Evolutionary conservation across 2,797 vertebrate species (phyloP).

Genomic region (Cryptoblepharus egeriae): DNA sequence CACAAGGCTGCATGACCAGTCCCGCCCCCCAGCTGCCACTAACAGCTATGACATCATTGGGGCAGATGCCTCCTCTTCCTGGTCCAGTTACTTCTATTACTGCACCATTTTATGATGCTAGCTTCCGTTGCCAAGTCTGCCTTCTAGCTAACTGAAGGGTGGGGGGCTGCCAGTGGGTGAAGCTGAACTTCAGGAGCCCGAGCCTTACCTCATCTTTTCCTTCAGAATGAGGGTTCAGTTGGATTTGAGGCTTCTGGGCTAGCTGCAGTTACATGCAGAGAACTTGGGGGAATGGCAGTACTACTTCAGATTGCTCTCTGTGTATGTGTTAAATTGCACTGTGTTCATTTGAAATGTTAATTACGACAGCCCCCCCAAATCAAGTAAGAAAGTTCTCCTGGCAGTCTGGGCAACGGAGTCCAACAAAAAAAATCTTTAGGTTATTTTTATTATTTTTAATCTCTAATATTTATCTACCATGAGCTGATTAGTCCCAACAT

Average conservation of each 20-base stretch:
- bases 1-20: conserved; percentile 85
- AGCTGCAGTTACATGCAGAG: conserved; percentile 71
- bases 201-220: conserved; percentile 84
- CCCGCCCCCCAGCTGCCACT: conserved; percentile 82
- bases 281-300: conserved; percentile 66
- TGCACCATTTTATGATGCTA: conserved; percentile 90
- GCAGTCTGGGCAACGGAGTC: conserved; percentile 84
- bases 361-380: conserved; percentile 73
- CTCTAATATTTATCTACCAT: conserved; percentile 75
- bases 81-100: conserved; percentile 89
- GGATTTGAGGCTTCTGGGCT: conserved; percentile 77
- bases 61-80: conserved; percentile 85
- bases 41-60: conserved; percentile 85
- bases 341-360: conserved; percentile 64
- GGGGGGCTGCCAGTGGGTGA: conserved; percentile 65
- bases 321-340: conserved; percentile 56
- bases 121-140: conserved; percentile 87
- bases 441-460: conserved; percentile 80
- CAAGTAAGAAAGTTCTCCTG: conserved; percentile 76
- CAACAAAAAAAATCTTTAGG: conserved; percentile 80
- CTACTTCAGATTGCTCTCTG: conserved; percentile 61
- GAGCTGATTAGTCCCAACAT: conserved; percentile 75
- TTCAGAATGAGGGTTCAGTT: conserved; percentile 72
- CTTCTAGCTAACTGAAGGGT: conserved; percentile 77
- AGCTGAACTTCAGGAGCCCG: conserved; percentile 79